Percentiles rank a stretch among this genome's conserved stretches.
phyloP scores from a whole-genome alignment of 1,140 invertebrate species.

The Rhizoglyphus robini region DNA sequence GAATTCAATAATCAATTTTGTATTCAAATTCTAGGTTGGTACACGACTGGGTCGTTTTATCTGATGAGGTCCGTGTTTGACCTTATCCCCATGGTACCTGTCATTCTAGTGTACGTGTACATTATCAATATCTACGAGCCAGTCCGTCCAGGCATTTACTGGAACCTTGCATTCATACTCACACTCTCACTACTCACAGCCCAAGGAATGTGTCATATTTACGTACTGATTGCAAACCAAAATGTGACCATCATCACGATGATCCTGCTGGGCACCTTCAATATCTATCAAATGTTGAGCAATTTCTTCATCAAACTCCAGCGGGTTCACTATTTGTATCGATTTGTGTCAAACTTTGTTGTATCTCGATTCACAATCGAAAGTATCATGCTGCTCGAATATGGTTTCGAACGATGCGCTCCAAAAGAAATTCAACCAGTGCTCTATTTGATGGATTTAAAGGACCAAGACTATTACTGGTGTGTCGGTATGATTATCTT shows the following conservation, averaged over 20 bases:
- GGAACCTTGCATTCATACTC: neutral
- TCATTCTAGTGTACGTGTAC: neutral
- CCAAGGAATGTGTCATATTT: neutral
- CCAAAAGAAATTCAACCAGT: neutral
- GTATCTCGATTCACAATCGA: neutral
- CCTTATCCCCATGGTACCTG: neutral
- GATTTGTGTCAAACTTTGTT: neutral
- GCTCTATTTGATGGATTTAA: neutral
- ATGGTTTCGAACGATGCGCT: constrained; percentile 11
- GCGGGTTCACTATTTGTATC: neutral
- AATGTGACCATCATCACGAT: neutral
- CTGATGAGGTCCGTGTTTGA: neutral
- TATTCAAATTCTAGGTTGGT: constrained; percentile 4
- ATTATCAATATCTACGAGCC: neutral
- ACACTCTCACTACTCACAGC: neutral
- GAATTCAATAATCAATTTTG: too few species aligned
- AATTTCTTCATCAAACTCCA: neutral
- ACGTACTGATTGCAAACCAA: neutral
- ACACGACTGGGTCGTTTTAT: neutral
- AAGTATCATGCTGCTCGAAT: neutral
- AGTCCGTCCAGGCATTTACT: neutral
- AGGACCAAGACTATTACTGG: neutral
- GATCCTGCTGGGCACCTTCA: neutral
- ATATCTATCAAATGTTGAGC: neutral
- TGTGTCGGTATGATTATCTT: neutral